Conservation (phyloP, 2,113 vertebrate species). For the Colossoma macropomum region DNA sequence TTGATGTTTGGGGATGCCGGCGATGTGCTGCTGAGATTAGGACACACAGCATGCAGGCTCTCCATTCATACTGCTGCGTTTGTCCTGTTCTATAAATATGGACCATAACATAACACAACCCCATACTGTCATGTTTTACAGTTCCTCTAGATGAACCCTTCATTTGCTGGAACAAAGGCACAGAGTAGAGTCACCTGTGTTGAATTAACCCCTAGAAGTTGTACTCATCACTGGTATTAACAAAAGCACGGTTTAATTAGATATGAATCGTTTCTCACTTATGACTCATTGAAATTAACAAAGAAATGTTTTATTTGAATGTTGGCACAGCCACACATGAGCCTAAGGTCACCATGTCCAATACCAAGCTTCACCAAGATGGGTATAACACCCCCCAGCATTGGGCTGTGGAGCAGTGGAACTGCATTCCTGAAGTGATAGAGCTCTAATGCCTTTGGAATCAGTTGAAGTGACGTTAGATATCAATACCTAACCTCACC, state of each 20-base stretch:
- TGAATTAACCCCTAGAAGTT: neutral
- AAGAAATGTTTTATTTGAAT: too few species aligned
- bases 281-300: too few species aligned
- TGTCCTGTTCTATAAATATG: neutral
- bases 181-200: neutral
- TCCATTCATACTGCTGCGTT: slow-evolving; percentile 1
- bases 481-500: too few species aligned
- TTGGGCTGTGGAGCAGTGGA: too few species aligned
- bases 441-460: too few species aligned
- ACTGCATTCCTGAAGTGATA: too few species aligned
- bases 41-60: neutral
- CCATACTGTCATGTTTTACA: neutral
- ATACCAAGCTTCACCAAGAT: too few species aligned
- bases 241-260: neutral
- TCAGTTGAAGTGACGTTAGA: too few species aligned
- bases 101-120: slow-evolving; percentile 18
- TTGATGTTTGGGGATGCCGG: slow-evolving; percentile 13
- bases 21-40: slow-evolving; percentile 24
- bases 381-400: too few species aligned
- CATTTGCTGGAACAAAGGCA: neutral
- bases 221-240: neutral
- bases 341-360: too few species aligned
- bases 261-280: neutral
- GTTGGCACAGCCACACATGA: too few species aligned
- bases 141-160: neutral